Conservation (phyloP, 2,888 invertebrate species). For the Dastarcus helophoroides region DNA sequence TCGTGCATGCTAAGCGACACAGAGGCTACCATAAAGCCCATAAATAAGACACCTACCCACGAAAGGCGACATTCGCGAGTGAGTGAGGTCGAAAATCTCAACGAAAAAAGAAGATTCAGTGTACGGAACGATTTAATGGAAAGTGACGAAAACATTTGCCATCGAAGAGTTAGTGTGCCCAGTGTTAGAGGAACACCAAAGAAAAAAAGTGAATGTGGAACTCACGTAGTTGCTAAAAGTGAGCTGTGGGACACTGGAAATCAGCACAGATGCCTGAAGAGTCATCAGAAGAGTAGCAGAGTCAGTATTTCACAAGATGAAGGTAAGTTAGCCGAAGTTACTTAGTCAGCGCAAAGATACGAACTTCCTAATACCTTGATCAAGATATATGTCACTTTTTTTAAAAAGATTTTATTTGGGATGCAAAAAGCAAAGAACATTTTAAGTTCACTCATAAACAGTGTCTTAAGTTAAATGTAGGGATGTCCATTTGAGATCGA, state of each 20-base stretch:
- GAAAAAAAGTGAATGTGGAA: conserved; percentile 39
- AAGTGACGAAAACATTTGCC: conserved; percentile 17
- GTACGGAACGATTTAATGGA: conserved; percentile 24
- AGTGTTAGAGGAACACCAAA: conserved; percentile 31
- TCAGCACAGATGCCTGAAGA: conserved; percentile 33
- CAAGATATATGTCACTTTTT: no score
- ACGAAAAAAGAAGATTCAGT: conserved; percentile 16
- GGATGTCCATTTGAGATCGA: no score
- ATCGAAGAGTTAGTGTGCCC: conserved; percentile 28
- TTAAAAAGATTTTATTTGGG: no score
- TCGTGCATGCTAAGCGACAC: neutral
- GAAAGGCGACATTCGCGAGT: conserved; percentile 18
- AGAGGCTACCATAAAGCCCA: conserved; percentile 1
- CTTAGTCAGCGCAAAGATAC: conserved; percentile 6
- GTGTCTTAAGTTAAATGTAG: no score
- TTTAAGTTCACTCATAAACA: no score
- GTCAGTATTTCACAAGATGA: conserved; percentile 30
- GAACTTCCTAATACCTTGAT: conserved; percentile 11
- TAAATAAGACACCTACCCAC: conserved; percentile 19
- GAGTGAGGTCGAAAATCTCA: conserved; percentile 9
- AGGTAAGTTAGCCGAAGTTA: conserved; percentile 22
- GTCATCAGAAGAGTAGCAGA: conserved; percentile 30
- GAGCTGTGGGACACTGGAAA: conserved; percentile 38
- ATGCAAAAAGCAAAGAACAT: no score
- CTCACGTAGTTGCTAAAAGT: conserved; percentile 36